A percentile compares a stretch with the other conserved stretches of the same genome.
Evolutionary conservation across 2,888 invertebrate genomes (phyloP).

Genomic region (Lycophotia porphyrea): DNA sequence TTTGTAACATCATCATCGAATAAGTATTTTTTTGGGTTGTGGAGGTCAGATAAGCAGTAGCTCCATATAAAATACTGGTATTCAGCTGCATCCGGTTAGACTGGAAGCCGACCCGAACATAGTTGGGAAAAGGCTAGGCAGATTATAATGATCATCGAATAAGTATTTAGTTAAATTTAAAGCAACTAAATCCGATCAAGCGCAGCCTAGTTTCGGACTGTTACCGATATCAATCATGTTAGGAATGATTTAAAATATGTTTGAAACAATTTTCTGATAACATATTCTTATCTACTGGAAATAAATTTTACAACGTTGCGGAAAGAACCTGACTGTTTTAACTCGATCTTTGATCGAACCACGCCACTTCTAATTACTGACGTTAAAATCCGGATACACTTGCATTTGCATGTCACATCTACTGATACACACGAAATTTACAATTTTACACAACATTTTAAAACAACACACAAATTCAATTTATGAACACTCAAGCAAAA

Average conservation of each 20-base stretch:
- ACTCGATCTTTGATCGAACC: not conserved
- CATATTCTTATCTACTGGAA: not conserved
- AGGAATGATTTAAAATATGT: not conserved
- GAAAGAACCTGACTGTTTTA: not conserved
- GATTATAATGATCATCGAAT: no score
- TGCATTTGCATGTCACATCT: not conserved
- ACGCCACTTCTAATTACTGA: not conserved
- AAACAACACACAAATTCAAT: conserved; percentile 38
- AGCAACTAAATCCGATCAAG: no score
- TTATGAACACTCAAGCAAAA: conserved; percentile 37
- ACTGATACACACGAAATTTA: not conserved
- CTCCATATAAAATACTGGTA: no score
- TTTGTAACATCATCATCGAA: no score
- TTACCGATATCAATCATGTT: not conserved
- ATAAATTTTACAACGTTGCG: not conserved
- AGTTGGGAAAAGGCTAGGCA: no score
- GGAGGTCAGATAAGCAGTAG: no score
- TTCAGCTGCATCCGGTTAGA: no score
- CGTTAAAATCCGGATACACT: not conserved
- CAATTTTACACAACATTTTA: conserved; percentile 31
- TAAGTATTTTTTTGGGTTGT: no score
- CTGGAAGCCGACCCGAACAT: no score
- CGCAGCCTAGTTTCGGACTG: not conserved
- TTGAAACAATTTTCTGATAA: not conserved
- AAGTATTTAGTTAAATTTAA: no score